Conservation (phyloP, 2,888 invertebrate genomes). For the Ectemnius cavifrons region DNA sequence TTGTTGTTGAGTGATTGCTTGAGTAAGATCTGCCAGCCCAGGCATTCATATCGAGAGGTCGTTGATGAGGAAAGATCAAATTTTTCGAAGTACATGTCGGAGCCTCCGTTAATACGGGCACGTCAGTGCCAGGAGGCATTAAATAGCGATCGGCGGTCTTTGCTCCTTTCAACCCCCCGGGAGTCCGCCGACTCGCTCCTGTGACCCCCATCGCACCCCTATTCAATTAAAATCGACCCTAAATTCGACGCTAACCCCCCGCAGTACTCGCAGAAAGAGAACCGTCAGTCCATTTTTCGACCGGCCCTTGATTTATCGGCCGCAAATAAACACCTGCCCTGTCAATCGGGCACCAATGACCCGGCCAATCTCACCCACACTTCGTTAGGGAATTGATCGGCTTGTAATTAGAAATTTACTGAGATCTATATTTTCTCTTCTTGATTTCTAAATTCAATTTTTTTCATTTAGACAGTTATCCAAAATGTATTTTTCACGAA, state of each 20-base stretch:
- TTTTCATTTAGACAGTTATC: not conserved
- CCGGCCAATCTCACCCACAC: slow-evolving; percentile 4
- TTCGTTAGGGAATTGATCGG: not conserved
- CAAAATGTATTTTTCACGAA: not conserved
- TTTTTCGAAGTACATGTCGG: slow-evolving; percentile 41
- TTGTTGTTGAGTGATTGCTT: slow-evolving; percentile 1
- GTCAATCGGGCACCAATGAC: slow-evolving; percentile 46
- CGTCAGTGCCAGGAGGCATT: slow-evolving; percentile 75
- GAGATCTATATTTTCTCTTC: too few relatives aligned
- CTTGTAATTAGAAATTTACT: not conserved
- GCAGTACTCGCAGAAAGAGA: slow-evolving; percentile 61
- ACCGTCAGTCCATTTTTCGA: slow-evolving; percentile 52
- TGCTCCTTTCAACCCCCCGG: slow-evolving; percentile 61
- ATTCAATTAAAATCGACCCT: slow-evolving; percentile 76
- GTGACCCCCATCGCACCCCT: slow-evolving; percentile 63
- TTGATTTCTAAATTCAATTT: too few relatives aligned
- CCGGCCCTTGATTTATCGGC: slow-evolving; percentile 44
- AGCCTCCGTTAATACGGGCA: slow-evolving; percentile 63
- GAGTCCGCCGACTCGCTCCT: slow-evolving; percentile 46
- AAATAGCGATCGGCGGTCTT: slow-evolving; percentile 76
- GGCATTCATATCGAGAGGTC: too few relatives aligned
- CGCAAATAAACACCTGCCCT: slow-evolving; percentile 48
- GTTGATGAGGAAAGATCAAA: slow-evolving; percentile 22
- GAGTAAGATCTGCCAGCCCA: too few relatives aligned
- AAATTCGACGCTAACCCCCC: slow-evolving; percentile 62